Conservation (phyloP, 2,113 vertebrate genomes). For the Passer domesticus region DNA sequence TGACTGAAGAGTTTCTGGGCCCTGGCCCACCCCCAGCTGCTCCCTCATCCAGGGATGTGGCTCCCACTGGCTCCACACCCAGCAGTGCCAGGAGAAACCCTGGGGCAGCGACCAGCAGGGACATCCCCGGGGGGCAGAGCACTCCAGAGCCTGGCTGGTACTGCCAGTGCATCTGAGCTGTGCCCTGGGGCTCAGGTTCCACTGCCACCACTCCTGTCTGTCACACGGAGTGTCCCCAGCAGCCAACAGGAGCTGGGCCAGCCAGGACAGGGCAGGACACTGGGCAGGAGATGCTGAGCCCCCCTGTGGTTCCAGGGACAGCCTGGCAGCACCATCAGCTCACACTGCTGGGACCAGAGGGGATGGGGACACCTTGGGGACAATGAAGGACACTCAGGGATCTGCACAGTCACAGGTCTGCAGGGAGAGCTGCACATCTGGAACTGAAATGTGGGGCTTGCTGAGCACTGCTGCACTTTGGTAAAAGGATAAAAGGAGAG, state of each 20-base stretch:
- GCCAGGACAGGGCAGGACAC: background rate
- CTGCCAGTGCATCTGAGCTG: background rate
- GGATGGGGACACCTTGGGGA: background rate
- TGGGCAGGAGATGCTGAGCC: background rate
- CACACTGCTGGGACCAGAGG: background rate
- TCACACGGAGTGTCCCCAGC: background rate
- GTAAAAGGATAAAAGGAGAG: background rate
- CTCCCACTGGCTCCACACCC: background rate
- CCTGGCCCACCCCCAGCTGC: constrained; percentile 50
- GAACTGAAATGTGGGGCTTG: fast-evolving
- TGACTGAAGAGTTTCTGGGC: constrained; percentile 51
- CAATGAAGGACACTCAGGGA: fast-evolving
- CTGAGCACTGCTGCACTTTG: background rate
- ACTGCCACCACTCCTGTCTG: background rate
- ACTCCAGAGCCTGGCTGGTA: background rate
- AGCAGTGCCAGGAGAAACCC: background rate
- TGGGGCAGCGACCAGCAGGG: background rate
- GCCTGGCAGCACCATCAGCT: background rate
- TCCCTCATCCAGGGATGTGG: background rate
- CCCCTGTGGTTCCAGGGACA: background rate
- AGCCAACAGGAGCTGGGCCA: background rate
- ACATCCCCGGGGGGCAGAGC: background rate
- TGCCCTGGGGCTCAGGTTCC: background rate
- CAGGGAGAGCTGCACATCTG: fast-evolving
- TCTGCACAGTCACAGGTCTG: background rate